Evolutionary conservation across 2,797 vertebrate species (phyloP), one percentile per base, ranked within the genome.

Genomic region (Falco berigora): DNA sequence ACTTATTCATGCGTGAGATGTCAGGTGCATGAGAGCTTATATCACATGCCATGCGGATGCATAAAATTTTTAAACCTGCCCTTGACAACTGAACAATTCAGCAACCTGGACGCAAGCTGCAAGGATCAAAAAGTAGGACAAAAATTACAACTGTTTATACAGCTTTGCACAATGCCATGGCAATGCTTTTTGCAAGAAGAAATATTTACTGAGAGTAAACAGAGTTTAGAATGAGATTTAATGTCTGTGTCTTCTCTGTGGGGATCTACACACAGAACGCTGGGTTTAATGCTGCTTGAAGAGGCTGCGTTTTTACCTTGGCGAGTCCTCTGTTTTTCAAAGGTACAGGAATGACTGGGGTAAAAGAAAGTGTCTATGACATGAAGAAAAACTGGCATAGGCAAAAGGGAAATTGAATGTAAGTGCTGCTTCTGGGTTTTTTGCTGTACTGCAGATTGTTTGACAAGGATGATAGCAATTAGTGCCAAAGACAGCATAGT

Each of bases 31-130:
- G 83, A 95, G 89, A 96, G 89, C 94, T 97, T 97, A 95, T 64
- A 96, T 92, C 94, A 95, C 92, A 82, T 69, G 85, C 88, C 94
- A 96, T 96, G 87, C 83, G 21, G 4, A 79, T 84, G 91, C 88
- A 96, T 97, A 91, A 97, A 95, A 97, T 95, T 92, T 97, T 97
- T 96, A 96, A 97, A 90, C 85, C 90, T 97, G 90, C 94, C 92
- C 94, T 97, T 97, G 87, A 96, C 97, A 97, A 93, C 82, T 77
- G 66, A 95, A 94, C 91, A 95, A 92, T 95, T 90, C 90, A 88
- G 89, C 78, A 94, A 95, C 96, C 90, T 87, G 91, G 88, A 95
- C 88, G n/a, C 79, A 83, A 90, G 88, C 94, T 88, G 82, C 76
- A 96, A 94, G 84, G 85, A 94, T 96, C 93, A 96, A 90, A 92